Percentiles rank a stretch among this genome's conserved stretches.
phyloP scores from a whole-genome alignment of 2,797 vertebrate genomes.

The Platalea minor region DNA sequence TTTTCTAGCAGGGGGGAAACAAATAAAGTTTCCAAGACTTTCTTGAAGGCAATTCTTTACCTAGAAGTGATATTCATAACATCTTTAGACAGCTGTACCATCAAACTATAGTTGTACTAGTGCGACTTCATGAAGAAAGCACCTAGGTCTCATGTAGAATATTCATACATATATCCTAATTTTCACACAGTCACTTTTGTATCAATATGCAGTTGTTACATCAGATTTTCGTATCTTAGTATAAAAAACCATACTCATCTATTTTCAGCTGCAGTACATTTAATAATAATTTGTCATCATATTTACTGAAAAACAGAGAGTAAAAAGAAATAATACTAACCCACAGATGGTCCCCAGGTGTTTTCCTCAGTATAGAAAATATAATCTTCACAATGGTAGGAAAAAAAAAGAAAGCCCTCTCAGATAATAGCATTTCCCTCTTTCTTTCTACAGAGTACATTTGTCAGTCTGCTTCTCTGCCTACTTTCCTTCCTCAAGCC shows the following conservation, averaged over 20 bases:
- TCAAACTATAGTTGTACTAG: not conserved
- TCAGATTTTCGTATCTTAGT: not conserved
- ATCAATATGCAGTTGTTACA: no score
- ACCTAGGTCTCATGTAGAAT: fast-evolving
- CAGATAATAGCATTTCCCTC: not conserved
- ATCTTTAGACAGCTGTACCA: not conserved
- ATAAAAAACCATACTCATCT: not conserved
- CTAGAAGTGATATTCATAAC: not conserved
- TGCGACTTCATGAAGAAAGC: not conserved
- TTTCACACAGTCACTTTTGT: not conserved
- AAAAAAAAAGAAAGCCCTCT: not conserved
- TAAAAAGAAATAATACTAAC: not conserved
- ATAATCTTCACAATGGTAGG: not conserved
- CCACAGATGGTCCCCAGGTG: fast-evolving
- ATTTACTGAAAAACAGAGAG: not conserved
- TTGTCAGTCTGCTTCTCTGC: not conserved
- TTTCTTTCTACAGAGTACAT: not conserved
- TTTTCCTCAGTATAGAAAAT: not conserved
- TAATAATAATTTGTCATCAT: not conserved
- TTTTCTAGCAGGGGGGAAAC: not conserved
- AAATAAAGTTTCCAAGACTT: not conserved
- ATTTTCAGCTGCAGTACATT: not conserved
- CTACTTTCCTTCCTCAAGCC: not conserved
- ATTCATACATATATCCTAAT: not conserved
- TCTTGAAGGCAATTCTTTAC: not conserved